Percentiles rank a stretch among this genome's conserved stretches.
Evolutionary conservation across 2,113 vertebrate genomes (phyloP).

Genomic region (Callionymus lyra): DNA sequence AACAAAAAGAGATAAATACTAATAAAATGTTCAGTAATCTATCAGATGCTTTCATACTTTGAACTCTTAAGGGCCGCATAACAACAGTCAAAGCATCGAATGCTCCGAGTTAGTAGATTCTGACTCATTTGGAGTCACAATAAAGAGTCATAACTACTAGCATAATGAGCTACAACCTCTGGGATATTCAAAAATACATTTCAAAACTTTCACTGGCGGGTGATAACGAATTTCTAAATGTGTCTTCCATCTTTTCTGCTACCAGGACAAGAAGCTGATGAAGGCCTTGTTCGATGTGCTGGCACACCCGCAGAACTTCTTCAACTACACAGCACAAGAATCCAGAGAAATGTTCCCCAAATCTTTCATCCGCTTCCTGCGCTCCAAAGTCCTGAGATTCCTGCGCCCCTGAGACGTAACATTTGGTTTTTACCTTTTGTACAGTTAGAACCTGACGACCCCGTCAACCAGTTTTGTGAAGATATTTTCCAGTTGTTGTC

Average conservation of each 20-base stretch:
- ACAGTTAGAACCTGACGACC: conserved; percentile 16
- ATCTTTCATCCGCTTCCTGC: conserved; percentile 92
- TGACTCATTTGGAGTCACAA: no score
- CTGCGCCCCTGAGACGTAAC: conserved; percentile 77
- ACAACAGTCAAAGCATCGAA: no score
- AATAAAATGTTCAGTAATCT: no score
- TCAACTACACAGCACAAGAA: conserved; percentile 97
- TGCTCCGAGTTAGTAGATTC: no score
- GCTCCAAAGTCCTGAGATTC: conserved; percentile 95
- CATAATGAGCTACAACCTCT: no score
- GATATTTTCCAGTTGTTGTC: conserved; percentile 24
- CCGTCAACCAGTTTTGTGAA: conserved; percentile 13
- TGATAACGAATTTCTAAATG: no score
- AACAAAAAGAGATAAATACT: no score
- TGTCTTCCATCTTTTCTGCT: conserved; percentile 50
- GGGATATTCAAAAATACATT: no score
- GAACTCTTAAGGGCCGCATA: no score
- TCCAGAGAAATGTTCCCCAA: conserved; percentile 99
- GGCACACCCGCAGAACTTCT: conserved; percentile 97
- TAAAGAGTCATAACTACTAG: no score
- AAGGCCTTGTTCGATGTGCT: conserved; percentile 94
- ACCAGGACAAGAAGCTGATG: conserved; percentile 97
- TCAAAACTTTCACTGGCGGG: no score
- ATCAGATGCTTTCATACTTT: no score
- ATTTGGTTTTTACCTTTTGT: background rate